Percentiles rank a stretch among this genome's conserved stretches.
phyloP scores from a whole-genome alignment of 2,797 vertebrate species.

The Iguana delicatissima region DNA sequence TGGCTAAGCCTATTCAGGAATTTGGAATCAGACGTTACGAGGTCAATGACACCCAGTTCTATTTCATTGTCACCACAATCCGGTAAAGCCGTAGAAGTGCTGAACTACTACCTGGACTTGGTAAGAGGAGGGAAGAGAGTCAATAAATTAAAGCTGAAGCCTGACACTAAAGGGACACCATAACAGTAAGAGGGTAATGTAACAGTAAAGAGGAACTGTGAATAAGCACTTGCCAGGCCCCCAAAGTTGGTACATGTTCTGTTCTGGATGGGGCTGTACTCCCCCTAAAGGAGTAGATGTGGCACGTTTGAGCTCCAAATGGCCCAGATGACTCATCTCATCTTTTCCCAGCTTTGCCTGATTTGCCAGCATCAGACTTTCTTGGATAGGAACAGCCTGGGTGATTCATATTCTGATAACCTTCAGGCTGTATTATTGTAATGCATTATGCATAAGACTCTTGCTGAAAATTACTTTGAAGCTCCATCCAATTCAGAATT shows the following conservation, averaged over 20 bases:
- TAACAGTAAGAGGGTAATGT: no score
- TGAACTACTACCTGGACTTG: neutral
- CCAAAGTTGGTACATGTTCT: no score
- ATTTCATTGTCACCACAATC: neutral
- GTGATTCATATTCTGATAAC: neutral
- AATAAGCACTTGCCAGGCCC: no score
- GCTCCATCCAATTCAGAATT: neutral
- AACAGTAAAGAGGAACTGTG: no score
- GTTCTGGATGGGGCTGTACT: no score
- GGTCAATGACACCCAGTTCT: neutral
- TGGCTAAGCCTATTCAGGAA: neutral
- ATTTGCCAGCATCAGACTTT: neutral
- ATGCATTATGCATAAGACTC: neutral
- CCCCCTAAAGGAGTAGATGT: no score
- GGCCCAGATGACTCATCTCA: neutral
- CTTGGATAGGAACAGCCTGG: neutral
- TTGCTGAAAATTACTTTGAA: neutral
- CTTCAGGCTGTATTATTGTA: neutral
- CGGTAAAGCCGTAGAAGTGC: neutral
- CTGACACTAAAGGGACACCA: neutral
- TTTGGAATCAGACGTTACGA: neutral
- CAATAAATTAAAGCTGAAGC: neutral
- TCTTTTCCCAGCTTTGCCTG: neutral
- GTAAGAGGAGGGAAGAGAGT: neutral
- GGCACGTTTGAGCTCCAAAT: neutral